These are phyloP conservation scores for Drosophila birchii DNA, from an alignment of 2,888 invertebrate species.

Conservation along the genomic window DNA sequence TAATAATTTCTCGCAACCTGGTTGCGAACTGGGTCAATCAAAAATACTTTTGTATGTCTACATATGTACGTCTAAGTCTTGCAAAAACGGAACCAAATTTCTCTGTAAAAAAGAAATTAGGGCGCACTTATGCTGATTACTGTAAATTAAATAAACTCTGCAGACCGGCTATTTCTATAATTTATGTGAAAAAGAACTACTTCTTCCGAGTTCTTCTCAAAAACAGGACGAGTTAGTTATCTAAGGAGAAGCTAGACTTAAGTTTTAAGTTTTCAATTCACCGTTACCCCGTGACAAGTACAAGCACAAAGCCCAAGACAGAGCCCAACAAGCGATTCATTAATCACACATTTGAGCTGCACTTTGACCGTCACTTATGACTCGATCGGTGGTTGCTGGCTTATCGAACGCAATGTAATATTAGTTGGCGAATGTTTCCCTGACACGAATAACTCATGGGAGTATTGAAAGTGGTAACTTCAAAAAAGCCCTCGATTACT, in stretches of 20 bases:
- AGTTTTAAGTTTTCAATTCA: background rate
- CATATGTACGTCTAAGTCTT: background rate
- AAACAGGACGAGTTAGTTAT: background rate
- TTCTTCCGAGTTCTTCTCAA: background rate
- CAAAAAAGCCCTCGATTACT: background rate
- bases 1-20: background rate
- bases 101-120: background rate
- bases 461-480: background rate
- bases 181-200: background rate
- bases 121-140: background rate
- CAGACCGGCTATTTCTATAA: background rate
- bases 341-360: conserved; percentile 37
- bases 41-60: background rate
- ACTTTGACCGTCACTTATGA: conserved; percentile 42
- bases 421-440: conserved; percentile 8
- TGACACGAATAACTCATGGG: conserved; percentile 1
- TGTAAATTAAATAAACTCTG: background rate
- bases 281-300: conserved; percentile 15
- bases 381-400: conserved; percentile 7
- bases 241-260: background rate
- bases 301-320: conserved; percentile 1
- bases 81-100: background rate
- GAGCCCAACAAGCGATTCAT: conserved; percentile 22
- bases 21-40: background rate
- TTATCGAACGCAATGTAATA: conserved; percentile 34